Percentiles rank a stretch among this genome's conserved stretches.
Conservation (phyloP, 2,888 invertebrate species). For the Drosophila neonasuta region DNA sequence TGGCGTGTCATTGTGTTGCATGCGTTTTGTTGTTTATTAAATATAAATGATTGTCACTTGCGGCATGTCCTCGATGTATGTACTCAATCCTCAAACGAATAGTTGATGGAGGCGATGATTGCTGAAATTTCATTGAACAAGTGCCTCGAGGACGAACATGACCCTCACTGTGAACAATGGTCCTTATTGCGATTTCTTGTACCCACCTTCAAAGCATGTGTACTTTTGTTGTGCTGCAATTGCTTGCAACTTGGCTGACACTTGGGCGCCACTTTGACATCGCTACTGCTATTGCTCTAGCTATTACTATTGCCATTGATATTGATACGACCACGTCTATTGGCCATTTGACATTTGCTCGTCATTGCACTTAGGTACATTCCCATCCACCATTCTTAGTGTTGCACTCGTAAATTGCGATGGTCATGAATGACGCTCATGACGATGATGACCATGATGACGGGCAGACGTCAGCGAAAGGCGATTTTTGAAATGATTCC, state of each 20-base stretch:
- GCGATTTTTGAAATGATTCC: slow-evolving; percentile 55
- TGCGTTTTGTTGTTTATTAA: slow-evolving; percentile 74
- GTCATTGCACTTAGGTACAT: slow-evolving; percentile 25
- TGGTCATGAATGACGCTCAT: slow-evolving; percentile 23
- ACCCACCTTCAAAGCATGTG: slow-evolving; percentile 7
- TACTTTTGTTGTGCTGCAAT: slow-evolving; percentile 57
- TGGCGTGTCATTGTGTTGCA: slow-evolving; percentile 35
- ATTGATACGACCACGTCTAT: slow-evolving; percentile 58
- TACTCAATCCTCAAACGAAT: slow-evolving; percentile 45
- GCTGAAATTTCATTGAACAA: slow-evolving; percentile 64
- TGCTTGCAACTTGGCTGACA: slow-evolving; percentile 66
- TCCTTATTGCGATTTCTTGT: slow-evolving; percentile 60
- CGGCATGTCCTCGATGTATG: slow-evolving; percentile 59
- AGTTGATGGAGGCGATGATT: slow-evolving; percentile 69
- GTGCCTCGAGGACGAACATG: slow-evolving; percentile 22
- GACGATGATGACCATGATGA: slow-evolving; percentile 34
- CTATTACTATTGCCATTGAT: slow-evolving; percentile 40
- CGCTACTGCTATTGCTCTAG: slow-evolving; percentile 6
- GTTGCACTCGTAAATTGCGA: slow-evolving; percentile 32
- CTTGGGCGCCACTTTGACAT: slow-evolving; percentile 65
- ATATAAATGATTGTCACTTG: slow-evolving; percentile 77
- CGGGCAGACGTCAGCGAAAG: slow-evolving; percentile 36
- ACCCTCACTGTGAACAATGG: slow-evolving; percentile 21
- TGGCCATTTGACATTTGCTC: slow-evolving; percentile 47
- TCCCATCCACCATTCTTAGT: not conserved